Evolutionary conservation across 2,113 vertebrate genomes (phyloP).

Genomic region (Sus scrofa): T2T-Sscrofa CM000817.6:24828501-24829000

Average conservation of each 20-base stretch:
- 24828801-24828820: neutral
- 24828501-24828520: too few species aligned
- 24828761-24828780: neutral
- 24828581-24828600: too few species aligned
- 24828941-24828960: neutral
- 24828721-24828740: neutral
- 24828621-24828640: neutral
- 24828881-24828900: neutral
- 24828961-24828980: constrained; percentile 40
- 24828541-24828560: too few species aligned
- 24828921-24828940: neutral
- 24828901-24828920: neutral
- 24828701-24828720: neutral
- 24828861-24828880: neutral
- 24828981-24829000: constrained; percentile 45
- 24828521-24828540: too few species aligned
- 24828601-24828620: too few species aligned
- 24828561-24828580: too few species aligned
- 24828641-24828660: neutral
- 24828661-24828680: neutral
- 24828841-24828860: neutral
- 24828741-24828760: neutral
- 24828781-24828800: neutral
- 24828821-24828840: neutral
- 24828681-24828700: neutral